Base-by-base conservation (phyloP, 2,113 vertebrate genomes). In the Petrocephalus microphthalmus region DNA sequence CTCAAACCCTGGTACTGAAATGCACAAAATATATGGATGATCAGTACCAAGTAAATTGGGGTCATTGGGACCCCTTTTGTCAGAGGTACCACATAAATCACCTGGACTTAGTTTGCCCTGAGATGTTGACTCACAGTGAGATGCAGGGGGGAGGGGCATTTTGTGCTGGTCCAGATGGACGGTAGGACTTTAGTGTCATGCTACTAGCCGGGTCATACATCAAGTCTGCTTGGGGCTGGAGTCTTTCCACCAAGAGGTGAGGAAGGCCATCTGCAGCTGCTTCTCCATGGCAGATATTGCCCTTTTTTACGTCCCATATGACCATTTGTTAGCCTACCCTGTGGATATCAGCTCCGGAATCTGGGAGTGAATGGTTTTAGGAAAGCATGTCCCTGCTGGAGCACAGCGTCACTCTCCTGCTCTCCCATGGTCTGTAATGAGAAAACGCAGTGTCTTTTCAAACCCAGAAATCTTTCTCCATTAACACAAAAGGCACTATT, bases 161-260 rank as follows among this genome's bases (percentile, higher is more conserved):
- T 42, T 42, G 45, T 83, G 37, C n/a, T 83, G 37, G 81, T 83
- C 81, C 81, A 83, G 81, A 83, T 83, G 81, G 81, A 83, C 81
- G 81, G 45, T 83, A 83, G 7, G 81, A 83, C 81, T 83, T 83
- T 47, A 49, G 20, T 83, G 42, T 83, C 81, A 81, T 81, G 7
- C 60, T 81, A 22, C 19, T 37, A 81, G 42, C 74, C 74, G 49
- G 81, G 81, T 83, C 81, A 22, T 83, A 83, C 45, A 83, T 83
- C 81, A 83, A 47, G 81, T 83, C 81, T 83, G 81, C 19, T 83
- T 83, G 81, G 81, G 81, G 81, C 49, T 83, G 45, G 81, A 83
- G 81, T 83, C 45, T 49, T 49, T 83, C 81, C 81, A 83, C 81
- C 81, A 19, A 47, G 81, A 83, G 81, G 81, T 49, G 81, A 83